Percentiles rank a stretch among this genome's conserved stretches.
These are phyloP conservation scores for Hypolimnas misippus DNA, from an alignment of 2,888 invertebrate species.

Conservation along the genomic window DNA sequence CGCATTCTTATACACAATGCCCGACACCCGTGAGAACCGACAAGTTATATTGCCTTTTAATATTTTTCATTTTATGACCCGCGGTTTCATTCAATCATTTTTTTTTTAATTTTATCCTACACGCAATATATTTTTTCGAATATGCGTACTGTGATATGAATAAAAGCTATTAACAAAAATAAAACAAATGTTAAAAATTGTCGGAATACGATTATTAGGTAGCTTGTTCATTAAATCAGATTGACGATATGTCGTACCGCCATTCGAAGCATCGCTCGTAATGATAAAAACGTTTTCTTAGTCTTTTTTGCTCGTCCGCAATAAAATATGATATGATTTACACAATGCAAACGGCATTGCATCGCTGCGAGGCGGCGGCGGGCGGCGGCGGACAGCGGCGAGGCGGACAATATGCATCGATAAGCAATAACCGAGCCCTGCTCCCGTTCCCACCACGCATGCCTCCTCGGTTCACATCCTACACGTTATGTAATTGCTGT, in stretches of 20 bases:
- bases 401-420: constrained; percentile 25
- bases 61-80: constrained; percentile 24
- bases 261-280: constrained; percentile 12
- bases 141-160: too few species aligned
- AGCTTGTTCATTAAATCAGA: neutral
- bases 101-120: neutral
- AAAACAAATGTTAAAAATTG: neutral
- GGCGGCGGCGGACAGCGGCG: neutral
- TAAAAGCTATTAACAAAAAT: neutral
- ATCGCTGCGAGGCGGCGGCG: neutral
- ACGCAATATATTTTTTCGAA: too few species aligned
- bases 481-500: constrained; percentile 28
- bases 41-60: constrained; percentile 24
- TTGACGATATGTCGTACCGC: neutral
- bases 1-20: constrained; percentile 10
- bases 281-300: constrained; percentile 26
- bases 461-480: constrained; percentile 23
- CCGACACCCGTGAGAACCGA: constrained; percentile 32
- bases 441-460: constrained; percentile 34
- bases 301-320: constrained; percentile 11
- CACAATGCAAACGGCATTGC: constrained; percentile 4
- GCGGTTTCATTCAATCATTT: constrained; percentile 2
- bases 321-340: constrained; percentile 26
- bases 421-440: constrained; percentile 26
- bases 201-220: neutral